Conservation (phyloP, 2,797 vertebrate genomes). For the Botia kubotai region DNA sequence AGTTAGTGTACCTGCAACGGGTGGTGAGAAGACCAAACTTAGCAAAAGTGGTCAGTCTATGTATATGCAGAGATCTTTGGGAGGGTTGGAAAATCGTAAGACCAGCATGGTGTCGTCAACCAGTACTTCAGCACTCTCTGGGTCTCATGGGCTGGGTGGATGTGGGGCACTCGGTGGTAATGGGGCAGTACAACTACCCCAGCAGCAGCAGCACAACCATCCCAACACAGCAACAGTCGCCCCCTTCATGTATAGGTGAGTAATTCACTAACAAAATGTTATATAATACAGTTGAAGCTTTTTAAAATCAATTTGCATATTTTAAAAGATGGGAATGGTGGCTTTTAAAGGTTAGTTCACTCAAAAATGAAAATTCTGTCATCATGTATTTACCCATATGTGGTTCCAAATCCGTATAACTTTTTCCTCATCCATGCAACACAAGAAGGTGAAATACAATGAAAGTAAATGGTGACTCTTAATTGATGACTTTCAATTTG, state of each 20-base stretch:
- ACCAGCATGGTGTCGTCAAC: conserved; percentile 80
- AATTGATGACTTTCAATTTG: no score
- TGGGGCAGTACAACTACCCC: conserved; percentile 90
- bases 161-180: conserved; percentile 77
- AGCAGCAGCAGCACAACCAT: conserved; percentile 95
- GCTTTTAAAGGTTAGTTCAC: no score
- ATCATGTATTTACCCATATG: no score
- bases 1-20: conserved; percentile 62
- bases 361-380: no score
- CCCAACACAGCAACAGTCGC: conserved; percentile 97
- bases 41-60: conserved; percentile 86
- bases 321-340: no score
- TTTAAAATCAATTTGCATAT: neutral
- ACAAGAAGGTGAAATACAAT: no score
- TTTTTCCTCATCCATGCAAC: no score
- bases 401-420: no score
- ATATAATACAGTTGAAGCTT: neutral
- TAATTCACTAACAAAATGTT: neutral
- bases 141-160: conserved; percentile 68
- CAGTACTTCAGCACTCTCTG: conserved; percentile 75
- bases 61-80: conserved; percentile 77
- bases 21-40: conserved; percentile 86
- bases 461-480: no score
- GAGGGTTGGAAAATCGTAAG: conserved; percentile 81
- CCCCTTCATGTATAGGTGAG: conserved; percentile 98